These are phyloP conservation scores for Herminia tarsipennalis DNA, from an alignment of 2,888 invertebrate genomes.

Conservation along the genomic window DNA sequence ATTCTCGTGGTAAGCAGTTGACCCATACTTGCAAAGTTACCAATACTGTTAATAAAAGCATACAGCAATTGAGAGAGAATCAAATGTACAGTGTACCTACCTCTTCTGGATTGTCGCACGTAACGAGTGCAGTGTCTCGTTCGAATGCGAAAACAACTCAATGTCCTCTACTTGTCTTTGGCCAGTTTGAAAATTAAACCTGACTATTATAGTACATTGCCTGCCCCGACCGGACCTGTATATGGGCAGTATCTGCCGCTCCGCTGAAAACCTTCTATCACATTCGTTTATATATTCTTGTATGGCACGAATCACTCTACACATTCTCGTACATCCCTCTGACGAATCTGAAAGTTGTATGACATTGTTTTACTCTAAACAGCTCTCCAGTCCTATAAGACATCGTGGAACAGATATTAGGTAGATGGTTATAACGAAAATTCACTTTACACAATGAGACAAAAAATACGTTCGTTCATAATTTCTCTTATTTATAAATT, in stretches of 20 bases:
- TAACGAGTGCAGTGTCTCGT: slow-evolving; percentile 96
- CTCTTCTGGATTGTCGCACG: slow-evolving; percentile 91
- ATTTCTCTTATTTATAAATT: too few relatives aligned
- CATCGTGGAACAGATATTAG: too few relatives aligned
- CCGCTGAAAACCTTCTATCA: slow-evolving; percentile 94
- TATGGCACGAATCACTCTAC: slow-evolving; percentile 96
- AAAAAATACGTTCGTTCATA: too few relatives aligned
- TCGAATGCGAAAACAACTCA: slow-evolving; percentile 96
- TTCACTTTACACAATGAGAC: too few relatives aligned
- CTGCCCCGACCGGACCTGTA: slow-evolving; percentile 96
- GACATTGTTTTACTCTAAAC: background rate
- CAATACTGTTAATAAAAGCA: too few relatives aligned
- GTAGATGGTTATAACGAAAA: too few relatives aligned
- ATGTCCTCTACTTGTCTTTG: slow-evolving; percentile 96
- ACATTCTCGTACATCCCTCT: slow-evolving; percentile 89
- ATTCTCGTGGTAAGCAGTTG: too few relatives aligned
- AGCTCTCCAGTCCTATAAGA: too few relatives aligned
- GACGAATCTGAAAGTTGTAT: slow-evolving; percentile 64
- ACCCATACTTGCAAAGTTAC: too few relatives aligned
- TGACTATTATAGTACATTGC: slow-evolving; percentile 93
- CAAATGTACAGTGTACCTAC: too few relatives aligned
- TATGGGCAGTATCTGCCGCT: slow-evolving; percentile 95
- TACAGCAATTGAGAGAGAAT: too few relatives aligned
- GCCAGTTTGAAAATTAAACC: slow-evolving; percentile 92
- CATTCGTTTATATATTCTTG: slow-evolving; percentile 98